Evolutionary conservation across 2,113 vertebrate genomes (phyloP).

Genomic region (Argyrosomus japonicus): DNA sequence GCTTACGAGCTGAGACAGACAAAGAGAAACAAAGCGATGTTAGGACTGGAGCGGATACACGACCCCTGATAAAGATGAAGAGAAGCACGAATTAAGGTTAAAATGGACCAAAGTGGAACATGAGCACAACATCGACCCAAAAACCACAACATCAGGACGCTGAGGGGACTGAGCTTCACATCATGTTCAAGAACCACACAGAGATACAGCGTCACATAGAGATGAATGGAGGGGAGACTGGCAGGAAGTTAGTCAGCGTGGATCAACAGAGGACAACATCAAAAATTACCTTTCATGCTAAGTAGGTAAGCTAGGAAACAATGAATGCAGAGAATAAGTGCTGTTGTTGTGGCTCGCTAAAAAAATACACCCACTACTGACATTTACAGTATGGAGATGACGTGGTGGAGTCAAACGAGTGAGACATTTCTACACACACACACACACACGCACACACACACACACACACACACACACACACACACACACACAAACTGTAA

Average conservation of each 20-base stretch:
- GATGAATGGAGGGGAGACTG: not conserved
- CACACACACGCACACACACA: not conserved
- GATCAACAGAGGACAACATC: conserved; percentile 39
- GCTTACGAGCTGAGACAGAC: conserved; percentile 89
- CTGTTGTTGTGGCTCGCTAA: not conserved
- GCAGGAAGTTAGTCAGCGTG: conserved; percentile 12
- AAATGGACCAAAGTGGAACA: conserved; percentile 7
- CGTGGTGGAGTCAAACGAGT: not conserved
- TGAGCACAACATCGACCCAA: not conserved
- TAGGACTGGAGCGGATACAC: not conserved
- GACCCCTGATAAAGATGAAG: not conserved
- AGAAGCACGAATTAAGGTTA: not conserved
- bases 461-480: not conserved
- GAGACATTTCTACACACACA: not conserved
- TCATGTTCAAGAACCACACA: not conserved
- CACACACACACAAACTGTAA: not conserved
- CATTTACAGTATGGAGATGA: not conserved
- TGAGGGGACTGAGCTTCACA: conserved; percentile 4
- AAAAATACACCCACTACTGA: conserved; percentile 11
- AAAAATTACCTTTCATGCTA: conserved; percentile 76
- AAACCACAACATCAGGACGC: conserved; percentile 12
- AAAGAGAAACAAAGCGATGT: not conserved
- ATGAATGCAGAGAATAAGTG: conserved; percentile 59
- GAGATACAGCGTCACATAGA: conserved; percentile 8
- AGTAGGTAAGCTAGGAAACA: conserved; percentile 75